Evolutionary conservation across 1,140 invertebrate species (phyloP).

Genomic region (Olivierus martensii): DNA sequence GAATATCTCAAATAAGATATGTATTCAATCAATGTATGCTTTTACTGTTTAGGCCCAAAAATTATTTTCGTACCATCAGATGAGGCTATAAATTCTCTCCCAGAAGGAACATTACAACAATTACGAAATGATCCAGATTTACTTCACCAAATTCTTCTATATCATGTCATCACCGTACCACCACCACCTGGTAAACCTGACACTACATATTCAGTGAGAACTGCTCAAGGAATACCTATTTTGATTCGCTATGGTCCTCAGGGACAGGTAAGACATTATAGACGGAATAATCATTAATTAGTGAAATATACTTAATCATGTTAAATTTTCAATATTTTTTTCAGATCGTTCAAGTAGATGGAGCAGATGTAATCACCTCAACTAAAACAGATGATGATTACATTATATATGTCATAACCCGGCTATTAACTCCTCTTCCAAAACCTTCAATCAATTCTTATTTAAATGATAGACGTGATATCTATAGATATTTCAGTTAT

Average conservation of each 20-base stretch:
- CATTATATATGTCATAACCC: slow-evolving; percentile 32
- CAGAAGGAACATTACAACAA: slow-evolving; percentile 19
- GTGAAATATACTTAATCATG: too few relatives aligned
- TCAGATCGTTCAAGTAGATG: slow-evolving; percentile 28
- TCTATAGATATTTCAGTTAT: too few relatives aligned
- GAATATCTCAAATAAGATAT: too few relatives aligned
- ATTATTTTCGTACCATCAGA: slow-evolving; percentile 32
- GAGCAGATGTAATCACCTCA: slow-evolving; percentile 24
- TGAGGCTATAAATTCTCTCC: slow-evolving; percentile 23
- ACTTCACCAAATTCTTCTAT: slow-evolving; percentile 26
- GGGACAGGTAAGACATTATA: neutral
- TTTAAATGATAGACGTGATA: too few relatives aligned
- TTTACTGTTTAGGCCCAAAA: slow-evolving; percentile 18
- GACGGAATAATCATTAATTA: too few relatives aligned
- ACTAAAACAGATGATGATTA: slow-evolving; percentile 29
- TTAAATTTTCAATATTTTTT: neutral
- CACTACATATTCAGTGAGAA: too few relatives aligned
- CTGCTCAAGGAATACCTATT: too few relatives aligned
- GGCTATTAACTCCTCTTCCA: slow-evolving; percentile 29
- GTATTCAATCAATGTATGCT: too few relatives aligned
- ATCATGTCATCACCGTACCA: slow-evolving; percentile 24
- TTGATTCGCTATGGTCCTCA: neutral
- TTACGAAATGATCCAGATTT: slow-evolving; percentile 19
- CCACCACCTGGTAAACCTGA: too few relatives aligned
- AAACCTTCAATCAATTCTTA: neutral